Evolutionary conservation across 2,888 invertebrate species (phyloP), one percentile per base, ranked within the genome.

Genomic region (Drosophila fungiperda): DNA sequence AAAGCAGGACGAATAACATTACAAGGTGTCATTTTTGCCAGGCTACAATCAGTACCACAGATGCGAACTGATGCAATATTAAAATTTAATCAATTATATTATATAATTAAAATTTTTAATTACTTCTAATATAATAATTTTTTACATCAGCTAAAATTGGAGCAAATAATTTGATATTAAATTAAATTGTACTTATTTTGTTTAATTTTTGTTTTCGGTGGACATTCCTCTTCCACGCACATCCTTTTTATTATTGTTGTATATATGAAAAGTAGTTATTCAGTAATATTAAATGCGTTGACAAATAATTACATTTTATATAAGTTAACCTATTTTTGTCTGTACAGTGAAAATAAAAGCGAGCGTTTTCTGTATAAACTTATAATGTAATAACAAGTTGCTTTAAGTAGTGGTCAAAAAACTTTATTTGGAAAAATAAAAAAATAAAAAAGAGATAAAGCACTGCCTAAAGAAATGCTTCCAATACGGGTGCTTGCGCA

Each of bases 391-490:
- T 36, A 38, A 38, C n/a, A 55, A 55, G 38, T 65, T 64, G 36
- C 40, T 48, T 60, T 15, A 48, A 50, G 29, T 49, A 32, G 7
- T 54, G 58, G 50, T 65, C 29, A 59, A 17, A 50, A 57, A 32
- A 15, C 40, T 68, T n/a, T 26, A 40, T 65, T 60, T 11, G 29
- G n/a, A 35, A 67, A 52, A 74, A 54, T 29, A 74, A 73, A 26
- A n/a, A n/a, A 7, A 54, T 69, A 36, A 15, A 17, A 7, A 29
- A 38, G 17, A 38, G 1, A 20, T 3, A 12, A 20, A 15, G 1
- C 20, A 8, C 23, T 76, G 69, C 59, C 73, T 83, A 91, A 71
- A 81, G 76, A 75, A 90, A 90, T 67, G 89, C 79, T 76, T 92
- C 89, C 59, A n/a, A n/a, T n/a, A n/a, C n/a, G n/a, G n/a, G n/a